Evolutionary conservation across 2,888 invertebrate genomes (phyloP), one percentile per base, ranked within the genome.

Genomic region (Eupeodes latifasciatus): DNA sequence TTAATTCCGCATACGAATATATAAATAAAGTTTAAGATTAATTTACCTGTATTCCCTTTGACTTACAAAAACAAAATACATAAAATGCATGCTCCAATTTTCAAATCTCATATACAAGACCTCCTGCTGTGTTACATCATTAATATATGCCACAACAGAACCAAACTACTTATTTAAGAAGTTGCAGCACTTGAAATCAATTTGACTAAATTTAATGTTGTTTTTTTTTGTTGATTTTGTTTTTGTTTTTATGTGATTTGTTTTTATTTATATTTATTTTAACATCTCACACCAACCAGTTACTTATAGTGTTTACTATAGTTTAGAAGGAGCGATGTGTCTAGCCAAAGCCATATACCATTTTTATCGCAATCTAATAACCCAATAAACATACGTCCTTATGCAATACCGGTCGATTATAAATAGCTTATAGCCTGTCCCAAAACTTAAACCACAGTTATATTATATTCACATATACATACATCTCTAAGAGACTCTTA

Each of bases 341-440:
- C 78, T 51, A 36, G 66, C 67, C 49, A 55, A 27, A 76, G 66
- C 67, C 72, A 86, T 78, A 78, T 74, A 77, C 74, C 74, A 75
- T 79, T 81, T 82, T 78, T 74, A 79, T 86, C 78, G 57, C 69
- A 27, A 82, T 69, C 75, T 79, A 74, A 81, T 77, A 85, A 67
- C 77, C 81, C 36, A 71, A 71, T 64, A 71, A 79, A 79, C 82
- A 80, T 55, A 75, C 27, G 53, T 86, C 82, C 79, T 82, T 86
- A 86, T 79, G 86, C 82, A 86, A 86, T 69, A 82, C 59, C 76
- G 67, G 79, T 79, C 57, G 51, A 72, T 69, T 86, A 86, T 64
- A 82, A 86, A 86, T 86, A 86, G 82, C 78, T 72, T 44, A 62
- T 51, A 67, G 34, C 44, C 47, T 36, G 11, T 57, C 12, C n/a